Conservation (phyloP, 2,113 vertebrate species). For the Megaceryle maxima region DNA sequence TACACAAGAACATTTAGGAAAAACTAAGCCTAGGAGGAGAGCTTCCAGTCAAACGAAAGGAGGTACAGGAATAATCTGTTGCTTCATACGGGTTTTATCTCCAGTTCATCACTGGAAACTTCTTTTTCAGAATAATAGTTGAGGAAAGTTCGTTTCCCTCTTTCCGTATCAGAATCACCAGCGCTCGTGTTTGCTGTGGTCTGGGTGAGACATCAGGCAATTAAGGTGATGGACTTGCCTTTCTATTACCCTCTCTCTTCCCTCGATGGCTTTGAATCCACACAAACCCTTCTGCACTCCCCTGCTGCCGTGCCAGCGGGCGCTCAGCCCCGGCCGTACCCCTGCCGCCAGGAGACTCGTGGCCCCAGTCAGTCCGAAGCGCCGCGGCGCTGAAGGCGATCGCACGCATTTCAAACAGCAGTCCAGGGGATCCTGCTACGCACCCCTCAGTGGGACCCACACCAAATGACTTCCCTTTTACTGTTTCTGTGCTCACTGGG, state of each 20-base stretch:
- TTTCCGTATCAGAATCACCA: neutral
- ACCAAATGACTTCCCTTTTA: neutral
- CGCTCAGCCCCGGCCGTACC: neutral
- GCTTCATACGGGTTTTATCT: neutral
- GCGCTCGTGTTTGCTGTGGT: neutral
- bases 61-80: neutral
- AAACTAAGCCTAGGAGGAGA: neutral
- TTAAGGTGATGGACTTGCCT: neutral
- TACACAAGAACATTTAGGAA: neutral
- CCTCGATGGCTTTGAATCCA: neutral
- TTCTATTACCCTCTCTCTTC: neutral
- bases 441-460: neutral
- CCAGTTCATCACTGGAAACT: neutral
- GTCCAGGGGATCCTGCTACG: neutral
- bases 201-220: neutral
- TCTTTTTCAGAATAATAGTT: neutral
- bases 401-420: neutral
- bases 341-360: neutral
- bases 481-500: conserved; percentile 17
- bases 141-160: neutral
- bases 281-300: neutral
- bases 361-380: neutral
- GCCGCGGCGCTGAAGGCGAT: neutral
- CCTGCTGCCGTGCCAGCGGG: neutral
- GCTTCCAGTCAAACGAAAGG: neutral